Conservation (phyloP, 2,113 vertebrate species). For the Dinomys branickii region DNA sequence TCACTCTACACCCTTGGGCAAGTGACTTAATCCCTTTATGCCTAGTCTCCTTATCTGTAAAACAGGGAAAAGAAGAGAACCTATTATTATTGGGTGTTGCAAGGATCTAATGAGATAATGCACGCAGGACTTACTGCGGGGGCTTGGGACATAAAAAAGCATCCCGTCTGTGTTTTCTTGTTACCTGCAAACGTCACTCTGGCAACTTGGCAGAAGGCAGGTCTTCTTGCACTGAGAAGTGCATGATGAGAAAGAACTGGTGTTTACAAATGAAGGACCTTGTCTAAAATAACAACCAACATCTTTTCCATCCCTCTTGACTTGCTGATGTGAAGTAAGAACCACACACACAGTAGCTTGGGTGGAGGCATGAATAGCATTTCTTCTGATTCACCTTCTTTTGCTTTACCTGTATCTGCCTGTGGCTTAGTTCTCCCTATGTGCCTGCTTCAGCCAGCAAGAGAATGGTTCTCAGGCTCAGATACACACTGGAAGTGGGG, state of each 20-base stretch:
- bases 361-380: background rate
- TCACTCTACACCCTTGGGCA: background rate
- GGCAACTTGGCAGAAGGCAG: background rate
- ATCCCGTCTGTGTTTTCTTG: background rate
- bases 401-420: background rate
- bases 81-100: background rate
- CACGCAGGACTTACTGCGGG: background rate
- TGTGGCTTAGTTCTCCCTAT: background rate
- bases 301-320: background rate
- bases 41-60: slow-evolving; percentile 52
- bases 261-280: slow-evolving; percentile 15
- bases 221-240: background rate
- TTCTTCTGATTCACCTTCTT: background rate
- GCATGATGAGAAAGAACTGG: slow-evolving; percentile 7
- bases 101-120: background rate
- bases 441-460: background rate
- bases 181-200: background rate
- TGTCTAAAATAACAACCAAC: background rate
- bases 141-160: background rate
- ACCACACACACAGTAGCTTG: background rate
- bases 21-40: slow-evolving; percentile 5
- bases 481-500: background rate
- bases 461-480: background rate
- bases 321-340: background rate
- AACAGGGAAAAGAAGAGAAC: background rate